Percentiles rank a stretch among this genome's conserved stretches.
Conservation (phyloP, 1,140 invertebrate genomes). For the Hirudo medicinalis region DNA sequence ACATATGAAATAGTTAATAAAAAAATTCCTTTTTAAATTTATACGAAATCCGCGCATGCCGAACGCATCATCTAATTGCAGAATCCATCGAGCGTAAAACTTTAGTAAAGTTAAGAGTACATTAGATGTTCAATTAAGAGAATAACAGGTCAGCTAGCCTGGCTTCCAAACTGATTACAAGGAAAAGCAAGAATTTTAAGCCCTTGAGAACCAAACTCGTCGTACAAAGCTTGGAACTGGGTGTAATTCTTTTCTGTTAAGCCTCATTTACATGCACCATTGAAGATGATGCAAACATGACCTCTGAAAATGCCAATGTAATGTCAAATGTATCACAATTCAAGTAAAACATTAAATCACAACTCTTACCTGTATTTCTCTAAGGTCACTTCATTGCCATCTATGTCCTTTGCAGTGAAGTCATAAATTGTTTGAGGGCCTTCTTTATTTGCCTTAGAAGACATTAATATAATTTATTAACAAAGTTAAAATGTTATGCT, state of each 20-base stretch:
- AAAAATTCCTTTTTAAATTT: too few species aligned
- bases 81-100: too few species aligned
- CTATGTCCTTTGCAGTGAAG: slow-evolving; percentile 43
- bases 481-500: too few species aligned
- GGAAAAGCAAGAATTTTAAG: slow-evolving; percentile 40
- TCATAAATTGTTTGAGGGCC: slow-evolving; percentile 38
- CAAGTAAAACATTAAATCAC: not conserved
- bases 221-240: slow-evolving; percentile 37
- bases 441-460: too few species aligned
- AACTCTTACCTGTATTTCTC: slow-evolving; percentile 43
- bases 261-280: slow-evolving; percentile 41
- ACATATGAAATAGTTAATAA: too few species aligned
- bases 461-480: too few species aligned
- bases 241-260: slow-evolving; percentile 40
- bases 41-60: too few species aligned
- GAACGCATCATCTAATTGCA: too few species aligned
- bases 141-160: slow-evolving; percentile 22
- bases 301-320: not conserved
- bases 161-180: slow-evolving; percentile 41
- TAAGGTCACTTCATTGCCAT: slow-evolving; percentile 42
- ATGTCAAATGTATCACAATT: not conserved
- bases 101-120: too few species aligned
- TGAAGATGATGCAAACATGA: slow-evolving; percentile 36
- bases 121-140: too few species aligned
- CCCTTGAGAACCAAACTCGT: slow-evolving; percentile 36